A percentile compares a stretch with the other conserved stretches of the same genome.
These are phyloP conservation scores for Sebastes hubbsi DNA, from an alignment of 2,797 vertebrate genomes.

Conservation along the genomic window DNA sequence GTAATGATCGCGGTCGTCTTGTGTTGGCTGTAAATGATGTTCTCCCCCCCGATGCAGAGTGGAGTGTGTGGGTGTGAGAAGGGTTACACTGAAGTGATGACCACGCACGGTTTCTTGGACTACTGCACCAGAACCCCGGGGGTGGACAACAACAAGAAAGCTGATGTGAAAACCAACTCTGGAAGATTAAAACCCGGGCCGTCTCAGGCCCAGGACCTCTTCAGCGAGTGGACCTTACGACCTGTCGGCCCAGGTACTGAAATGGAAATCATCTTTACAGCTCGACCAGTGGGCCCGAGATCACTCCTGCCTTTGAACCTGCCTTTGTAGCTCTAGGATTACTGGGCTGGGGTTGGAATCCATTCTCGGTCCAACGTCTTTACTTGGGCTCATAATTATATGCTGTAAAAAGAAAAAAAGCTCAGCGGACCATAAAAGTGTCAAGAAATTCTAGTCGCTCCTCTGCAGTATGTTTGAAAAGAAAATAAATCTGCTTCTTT, in stretches of 20 bases:
- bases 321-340: slow-evolving; percentile 43
- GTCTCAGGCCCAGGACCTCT: slow-evolving; percentile 92
- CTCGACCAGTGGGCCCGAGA: background rate
- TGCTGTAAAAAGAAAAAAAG: background rate
- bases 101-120: slow-evolving; percentile 93
- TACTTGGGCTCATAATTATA: slow-evolving; percentile 11
- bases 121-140: slow-evolving; percentile 96
- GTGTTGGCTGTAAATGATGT: slow-evolving; percentile 35
- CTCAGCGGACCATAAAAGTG: slow-evolving; percentile 4
- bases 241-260: slow-evolving; percentile 94
- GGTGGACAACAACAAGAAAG: slow-evolving; percentile 93
- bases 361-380: slow-evolving; percentile 35
- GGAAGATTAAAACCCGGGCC: slow-evolving; percentile 92
- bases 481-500: background rate
- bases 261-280: slow-evolving; percentile 43
- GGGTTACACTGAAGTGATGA: slow-evolving; percentile 97
- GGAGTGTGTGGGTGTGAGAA: slow-evolving; percentile 95
- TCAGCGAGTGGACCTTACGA: slow-evolving; percentile 94
- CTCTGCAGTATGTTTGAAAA: slow-evolving; percentile 8
- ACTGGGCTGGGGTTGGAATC: background rate
- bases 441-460: background rate
- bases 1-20: slow-evolving; percentile 4
- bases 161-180: slow-evolving; percentile 93
- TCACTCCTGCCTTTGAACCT: slow-evolving; percentile 35
- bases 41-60: slow-evolving; percentile 76